Evolutionary conservation across 2,113 vertebrate genomes (phyloP).

Genomic region (Brachyhypopomus gauderio): DNA sequence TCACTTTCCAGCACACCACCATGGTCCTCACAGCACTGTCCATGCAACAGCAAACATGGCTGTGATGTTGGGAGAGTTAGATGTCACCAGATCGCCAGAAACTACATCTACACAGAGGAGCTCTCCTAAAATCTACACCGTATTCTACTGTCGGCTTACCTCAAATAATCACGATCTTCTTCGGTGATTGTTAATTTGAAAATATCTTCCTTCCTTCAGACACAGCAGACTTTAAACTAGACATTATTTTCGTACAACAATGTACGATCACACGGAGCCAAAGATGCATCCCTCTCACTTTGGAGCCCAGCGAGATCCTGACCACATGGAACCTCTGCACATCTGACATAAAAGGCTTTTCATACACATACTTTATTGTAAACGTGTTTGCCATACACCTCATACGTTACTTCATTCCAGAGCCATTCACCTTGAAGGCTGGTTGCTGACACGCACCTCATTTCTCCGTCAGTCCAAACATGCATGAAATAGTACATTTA

Average conservation of each 20-base stretch:
- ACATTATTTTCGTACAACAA: too few relatives aligned
- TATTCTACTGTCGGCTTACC: too few relatives aligned
- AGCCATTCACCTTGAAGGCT: neutral
- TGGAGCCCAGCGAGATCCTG: neutral
- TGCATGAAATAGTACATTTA: conserved; percentile 33
- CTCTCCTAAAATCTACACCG: neutral
- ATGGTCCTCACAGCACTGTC: too few relatives aligned
- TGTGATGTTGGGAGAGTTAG: neutral
- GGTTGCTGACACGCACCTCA: conserved; percentile 7
- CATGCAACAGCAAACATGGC: too few relatives aligned
- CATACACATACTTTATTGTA: neutral
- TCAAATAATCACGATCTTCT: too few relatives aligned
- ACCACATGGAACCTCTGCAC: neutral
- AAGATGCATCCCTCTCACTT: too few relatives aligned
- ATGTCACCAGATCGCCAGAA: neutral
- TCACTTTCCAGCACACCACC: too few relatives aligned
- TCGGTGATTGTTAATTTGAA: neutral
- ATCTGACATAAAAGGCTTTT: neutral
- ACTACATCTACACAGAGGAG: neutral
- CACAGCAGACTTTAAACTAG: neutral
- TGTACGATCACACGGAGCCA: too few relatives aligned
- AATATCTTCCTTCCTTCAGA: neutral
- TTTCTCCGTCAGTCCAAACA: conserved; percentile 7
- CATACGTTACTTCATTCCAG: conserved; percentile 1
- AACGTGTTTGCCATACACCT: neutral